Evolutionary conservation across 2,888 invertebrate genomes (phyloP).

Genomic region (Diachrysia chrysitis): DNA sequence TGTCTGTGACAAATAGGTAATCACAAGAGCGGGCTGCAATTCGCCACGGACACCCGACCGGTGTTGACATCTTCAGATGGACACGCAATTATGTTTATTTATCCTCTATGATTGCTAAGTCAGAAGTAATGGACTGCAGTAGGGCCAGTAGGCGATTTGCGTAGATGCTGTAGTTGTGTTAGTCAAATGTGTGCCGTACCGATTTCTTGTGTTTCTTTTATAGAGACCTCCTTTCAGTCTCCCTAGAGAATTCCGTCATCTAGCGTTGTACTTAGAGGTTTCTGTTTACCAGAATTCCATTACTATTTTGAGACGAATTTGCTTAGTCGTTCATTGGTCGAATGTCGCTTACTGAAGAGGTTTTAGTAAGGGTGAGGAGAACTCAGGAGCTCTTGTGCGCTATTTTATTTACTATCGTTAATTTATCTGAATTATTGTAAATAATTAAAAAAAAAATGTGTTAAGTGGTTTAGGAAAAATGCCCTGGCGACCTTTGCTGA

Average conservation of each 20-base stretch:
- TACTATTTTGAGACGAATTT: no score
- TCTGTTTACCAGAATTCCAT: no score
- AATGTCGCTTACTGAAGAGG: no score
- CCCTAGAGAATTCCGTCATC: background rate
- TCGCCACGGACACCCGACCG: constrained; percentile 61
- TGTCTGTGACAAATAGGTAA: constrained; percentile 74
- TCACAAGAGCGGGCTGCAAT: constrained; percentile 60
- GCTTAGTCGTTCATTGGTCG: no score
- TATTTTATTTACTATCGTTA: no score
- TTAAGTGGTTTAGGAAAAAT: no score
- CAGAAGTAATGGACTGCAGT: constrained; percentile 23
- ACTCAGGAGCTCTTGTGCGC: no score
- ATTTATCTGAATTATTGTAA: no score
- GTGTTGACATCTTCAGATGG: constrained; percentile 60
- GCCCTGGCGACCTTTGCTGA: no score
- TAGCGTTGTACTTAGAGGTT: background rate
- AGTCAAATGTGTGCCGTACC: background rate
- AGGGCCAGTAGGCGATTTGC: constrained; percentile 33
- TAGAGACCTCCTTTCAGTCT: background rate
- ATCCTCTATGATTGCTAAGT: constrained; percentile 39
- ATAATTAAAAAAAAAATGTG: no score
- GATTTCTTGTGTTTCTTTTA: background rate
- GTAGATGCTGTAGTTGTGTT: constrained; percentile 12
- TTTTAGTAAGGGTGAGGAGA: no score
- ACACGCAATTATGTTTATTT: constrained; percentile 43